Evolutionary conservation across 1,140 invertebrate genomes (phyloP).

Genomic region (Anadara kagoshimensis): DNA sequence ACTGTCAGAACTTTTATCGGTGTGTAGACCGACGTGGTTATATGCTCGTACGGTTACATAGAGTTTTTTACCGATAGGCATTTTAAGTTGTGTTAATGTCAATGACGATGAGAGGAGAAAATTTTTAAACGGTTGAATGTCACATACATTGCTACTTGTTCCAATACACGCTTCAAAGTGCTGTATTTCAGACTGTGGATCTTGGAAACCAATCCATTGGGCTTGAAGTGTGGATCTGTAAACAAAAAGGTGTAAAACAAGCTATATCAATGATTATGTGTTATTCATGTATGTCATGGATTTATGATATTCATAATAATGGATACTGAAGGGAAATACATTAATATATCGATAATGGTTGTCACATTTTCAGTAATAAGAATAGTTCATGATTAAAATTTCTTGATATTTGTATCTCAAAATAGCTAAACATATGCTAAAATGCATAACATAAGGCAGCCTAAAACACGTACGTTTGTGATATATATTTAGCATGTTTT

Average conservation of each 20-base stretch:
- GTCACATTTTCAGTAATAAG: too few species aligned
- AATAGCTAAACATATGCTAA: too few species aligned
- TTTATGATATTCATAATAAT: too few species aligned
- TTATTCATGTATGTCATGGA: not conserved
- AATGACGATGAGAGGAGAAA: slow-evolving; percentile 30
- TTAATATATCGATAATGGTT: too few species aligned
- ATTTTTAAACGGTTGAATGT: slow-evolving; percentile 23
- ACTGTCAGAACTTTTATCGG: slow-evolving; percentile 32
- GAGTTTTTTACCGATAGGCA: slow-evolving; percentile 28
- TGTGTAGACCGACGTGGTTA: slow-evolving; percentile 40
- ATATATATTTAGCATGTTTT: slow-evolving; percentile 29
- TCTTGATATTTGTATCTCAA: too few species aligned
- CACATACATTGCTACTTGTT: slow-evolving; percentile 23
- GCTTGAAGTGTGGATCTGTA: slow-evolving; percentile 37
- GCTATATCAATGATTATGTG: not conserved
- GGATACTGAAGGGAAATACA: too few species aligned
- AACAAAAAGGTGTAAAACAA: not conserved
- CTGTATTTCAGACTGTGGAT: slow-evolving; percentile 52
- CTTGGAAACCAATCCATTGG: slow-evolving; percentile 52
- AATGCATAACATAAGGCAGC: not conserved
- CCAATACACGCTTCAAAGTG: slow-evolving; percentile 49
- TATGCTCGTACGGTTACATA: slow-evolving; percentile 44
- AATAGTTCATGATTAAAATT: too few species aligned
- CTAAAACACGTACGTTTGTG: slow-evolving; percentile 23
- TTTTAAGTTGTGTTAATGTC: slow-evolving; percentile 16